These are phyloP conservation scores for Meandrina meandrites DNA, from an alignment of 92 coral and sea anemone genomes.

Conservation along the genomic window DNA sequence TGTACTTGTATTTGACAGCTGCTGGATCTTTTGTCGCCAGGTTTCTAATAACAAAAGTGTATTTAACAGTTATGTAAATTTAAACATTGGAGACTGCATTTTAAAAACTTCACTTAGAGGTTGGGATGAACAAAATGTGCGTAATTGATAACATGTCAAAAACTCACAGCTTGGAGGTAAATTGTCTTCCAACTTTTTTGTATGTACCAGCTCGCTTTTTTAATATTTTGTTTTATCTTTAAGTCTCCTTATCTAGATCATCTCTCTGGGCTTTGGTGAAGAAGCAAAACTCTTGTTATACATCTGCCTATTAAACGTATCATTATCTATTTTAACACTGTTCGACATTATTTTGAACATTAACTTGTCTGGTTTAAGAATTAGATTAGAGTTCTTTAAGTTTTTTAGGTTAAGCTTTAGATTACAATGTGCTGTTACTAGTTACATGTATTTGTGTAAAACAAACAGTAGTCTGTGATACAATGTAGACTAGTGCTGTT, in stretches of 20 bases:
- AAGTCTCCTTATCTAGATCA: too few relatives aligned
- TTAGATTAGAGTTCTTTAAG: background rate
- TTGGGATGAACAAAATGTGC: background rate
- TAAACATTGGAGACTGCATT: background rate
- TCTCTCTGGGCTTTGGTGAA: background rate
- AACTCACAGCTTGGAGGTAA: conserved; percentile 4
- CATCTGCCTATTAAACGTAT: background rate
- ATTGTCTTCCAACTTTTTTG: background rate
- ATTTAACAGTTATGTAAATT: conserved; percentile 34
- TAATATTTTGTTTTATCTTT: too few relatives aligned
- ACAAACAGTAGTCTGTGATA: too few relatives aligned
- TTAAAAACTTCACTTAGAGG: background rate
- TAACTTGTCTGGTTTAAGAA: background rate
- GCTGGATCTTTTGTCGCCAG: background rate
- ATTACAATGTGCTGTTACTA: too few relatives aligned
- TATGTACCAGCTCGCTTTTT: background rate
- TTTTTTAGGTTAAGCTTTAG: too few relatives aligned
- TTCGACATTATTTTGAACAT: background rate
- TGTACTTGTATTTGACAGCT: background rate
- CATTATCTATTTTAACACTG: background rate
- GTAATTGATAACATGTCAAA: background rate
- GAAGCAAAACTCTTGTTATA: background rate
- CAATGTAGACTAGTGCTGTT: too few relatives aligned
- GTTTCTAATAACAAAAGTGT: background rate
- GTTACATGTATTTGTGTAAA: too few relatives aligned